Conservation (phyloP, 2,888 invertebrate genomes). For the Spodoptera exigua region DNA sequence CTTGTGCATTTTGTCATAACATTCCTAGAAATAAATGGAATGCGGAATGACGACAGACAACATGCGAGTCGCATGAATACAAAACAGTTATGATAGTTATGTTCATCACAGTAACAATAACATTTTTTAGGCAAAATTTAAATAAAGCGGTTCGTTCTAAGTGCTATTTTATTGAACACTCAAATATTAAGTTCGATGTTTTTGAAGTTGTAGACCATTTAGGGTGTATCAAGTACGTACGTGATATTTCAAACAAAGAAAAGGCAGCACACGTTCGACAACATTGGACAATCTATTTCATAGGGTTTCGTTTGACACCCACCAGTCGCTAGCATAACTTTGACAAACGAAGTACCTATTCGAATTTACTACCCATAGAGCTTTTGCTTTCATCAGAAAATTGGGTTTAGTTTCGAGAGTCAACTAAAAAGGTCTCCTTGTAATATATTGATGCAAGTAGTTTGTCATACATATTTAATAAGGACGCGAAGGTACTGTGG, state of each 20-base stretch:
- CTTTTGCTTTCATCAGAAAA: constrained; percentile 21
- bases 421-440: constrained; percentile 18
- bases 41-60: constrained; percentile 79
- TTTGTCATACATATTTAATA: constrained; percentile 41
- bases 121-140: constrained; percentile 51
- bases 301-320: too few relatives aligned
- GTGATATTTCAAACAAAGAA: too few relatives aligned
- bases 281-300: too few relatives aligned
- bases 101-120: constrained; percentile 58
- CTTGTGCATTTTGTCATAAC: constrained; percentile 65
- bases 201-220: not conserved
- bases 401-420: constrained; percentile 13
- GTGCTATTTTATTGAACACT: too few relatives aligned
- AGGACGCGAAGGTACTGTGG: constrained; percentile 27
- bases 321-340: constrained; percentile 3
- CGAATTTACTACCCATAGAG: constrained; percentile 29
- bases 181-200: not conserved
- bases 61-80: constrained; percentile 77
- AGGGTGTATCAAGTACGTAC: too few relatives aligned
- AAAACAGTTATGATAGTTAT: constrained; percentile 73
- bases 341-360: constrained; percentile 9
- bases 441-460: constrained; percentile 40
- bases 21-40: constrained; percentile 80
- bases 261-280: too few relatives aligned
- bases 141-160: constrained; percentile 26